phyloP scores from a whole-genome alignment of 1,140 invertebrate species.

The Cydia splendana region DNA sequence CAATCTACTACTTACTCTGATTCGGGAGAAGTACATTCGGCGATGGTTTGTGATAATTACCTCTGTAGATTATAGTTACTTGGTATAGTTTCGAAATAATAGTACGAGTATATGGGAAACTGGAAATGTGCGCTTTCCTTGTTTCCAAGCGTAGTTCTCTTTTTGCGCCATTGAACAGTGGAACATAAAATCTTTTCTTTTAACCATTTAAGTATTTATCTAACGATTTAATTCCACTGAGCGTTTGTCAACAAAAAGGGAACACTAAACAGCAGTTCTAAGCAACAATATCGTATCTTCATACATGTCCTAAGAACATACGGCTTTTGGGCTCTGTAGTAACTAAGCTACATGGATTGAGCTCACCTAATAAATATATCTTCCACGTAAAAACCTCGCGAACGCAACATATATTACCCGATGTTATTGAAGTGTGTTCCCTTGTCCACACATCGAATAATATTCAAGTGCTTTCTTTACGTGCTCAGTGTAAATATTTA shows the following conservation, averaged over 20 bases:
- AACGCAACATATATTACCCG: neutral
- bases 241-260: constrained; percentile 4
- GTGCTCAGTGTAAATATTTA: constrained; percentile 27
- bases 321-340: neutral
- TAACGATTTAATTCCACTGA: neutral
- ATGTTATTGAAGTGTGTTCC: constrained; percentile 20
- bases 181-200: neutral
- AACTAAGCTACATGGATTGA: constrained; percentile 24
- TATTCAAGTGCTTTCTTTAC: constrained; percentile 28
- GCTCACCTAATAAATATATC: constrained; percentile 29
- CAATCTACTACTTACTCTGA: too few species aligned
- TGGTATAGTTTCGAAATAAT: too few species aligned
- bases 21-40: too few species aligned
- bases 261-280: neutral
- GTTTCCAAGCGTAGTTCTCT: neutral
- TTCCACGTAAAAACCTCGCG: constrained; percentile 10
- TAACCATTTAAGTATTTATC: neutral
- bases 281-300: neutral
- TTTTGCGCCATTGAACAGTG: neutral
- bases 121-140: neutral
- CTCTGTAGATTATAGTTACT: too few species aligned
- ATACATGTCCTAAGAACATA: neutral
- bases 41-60: too few species aligned
- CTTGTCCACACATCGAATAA: constrained; percentile 26
- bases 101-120: neutral